These are phyloP conservation scores for Branchellion lobata DNA, from an alignment of 2,888 invertebrate genomes.

Conservation along the genomic window DNA sequence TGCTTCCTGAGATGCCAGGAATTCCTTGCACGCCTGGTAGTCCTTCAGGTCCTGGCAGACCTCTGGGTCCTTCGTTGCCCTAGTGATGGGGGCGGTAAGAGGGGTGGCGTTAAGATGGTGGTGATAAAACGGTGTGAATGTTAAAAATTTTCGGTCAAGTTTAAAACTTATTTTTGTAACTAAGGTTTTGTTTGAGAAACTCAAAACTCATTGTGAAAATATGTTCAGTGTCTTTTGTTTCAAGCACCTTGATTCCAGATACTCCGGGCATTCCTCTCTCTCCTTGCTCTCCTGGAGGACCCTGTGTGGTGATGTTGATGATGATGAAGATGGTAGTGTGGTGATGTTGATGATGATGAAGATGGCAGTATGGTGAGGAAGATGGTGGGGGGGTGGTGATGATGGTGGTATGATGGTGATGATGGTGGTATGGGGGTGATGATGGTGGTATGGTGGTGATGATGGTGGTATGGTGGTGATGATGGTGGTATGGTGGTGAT, in stretches of 20 bases:
- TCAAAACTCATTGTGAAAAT: no score
- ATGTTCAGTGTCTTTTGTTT: no score
- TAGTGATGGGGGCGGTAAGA: slow-evolving; percentile 5
- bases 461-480: no score
- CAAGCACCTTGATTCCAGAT: slow-evolving; percentile 65
- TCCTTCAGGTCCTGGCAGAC: slow-evolving; percentile 50
- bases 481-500: no score
- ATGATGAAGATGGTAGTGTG: no score
- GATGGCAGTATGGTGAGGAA: neutral
- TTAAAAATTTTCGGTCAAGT: neutral
- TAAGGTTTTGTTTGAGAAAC: no score
- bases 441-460: no score
- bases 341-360: neutral
- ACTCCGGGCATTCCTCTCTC: slow-evolving; percentile 66
- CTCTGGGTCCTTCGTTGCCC: slow-evolving; percentile 50
- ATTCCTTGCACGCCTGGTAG: slow-evolving; percentile 50
- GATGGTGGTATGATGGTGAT: no score
- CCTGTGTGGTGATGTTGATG: slow-evolving; percentile 45
- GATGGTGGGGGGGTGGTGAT: no score
- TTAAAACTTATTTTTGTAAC: no score
- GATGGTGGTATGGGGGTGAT: no score
- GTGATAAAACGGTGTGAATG: neutral
- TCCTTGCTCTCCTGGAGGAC: slow-evolving; percentile 51
- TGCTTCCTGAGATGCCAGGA: slow-evolving; percentile 49
- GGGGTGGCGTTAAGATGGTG: neutral